These are phyloP conservation scores for Willisornis vidua DNA, from an alignment of 2,113 vertebrate genomes.

Conservation along the genomic window DNA sequence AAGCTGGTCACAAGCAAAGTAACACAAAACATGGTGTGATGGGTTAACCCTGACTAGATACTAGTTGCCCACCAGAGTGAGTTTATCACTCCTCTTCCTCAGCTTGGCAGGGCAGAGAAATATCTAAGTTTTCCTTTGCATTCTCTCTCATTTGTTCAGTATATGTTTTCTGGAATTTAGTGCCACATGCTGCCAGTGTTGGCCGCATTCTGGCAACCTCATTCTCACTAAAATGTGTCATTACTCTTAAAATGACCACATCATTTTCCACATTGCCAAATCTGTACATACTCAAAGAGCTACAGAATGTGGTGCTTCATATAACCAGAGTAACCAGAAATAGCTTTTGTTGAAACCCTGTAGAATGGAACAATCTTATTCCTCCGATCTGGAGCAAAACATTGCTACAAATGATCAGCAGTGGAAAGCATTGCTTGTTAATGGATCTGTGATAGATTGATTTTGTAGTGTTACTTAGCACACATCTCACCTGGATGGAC, in stretches of 20 bases:
- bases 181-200: not conserved
- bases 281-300: not conserved
- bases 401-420: not conserved
- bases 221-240: not conserved
- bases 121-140: not conserved
- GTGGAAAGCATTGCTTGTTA: not conserved
- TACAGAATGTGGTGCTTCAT: not conserved
- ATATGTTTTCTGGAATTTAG: not conserved
- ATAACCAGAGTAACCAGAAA: not conserved
- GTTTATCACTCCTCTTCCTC: not conserved
- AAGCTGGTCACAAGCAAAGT: not conserved
- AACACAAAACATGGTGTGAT: not conserved
- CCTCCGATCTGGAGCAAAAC: not conserved
- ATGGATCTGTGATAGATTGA: not conserved
- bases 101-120: not conserved
- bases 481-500: not conserved
- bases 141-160: not conserved
- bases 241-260: not conserved
- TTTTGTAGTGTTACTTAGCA: not conserved
- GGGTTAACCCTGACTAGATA: not conserved
- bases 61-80: rapidly evolving
- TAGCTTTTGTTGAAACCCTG: not conserved
- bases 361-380: not conserved
- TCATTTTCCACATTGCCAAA: not conserved
- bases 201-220: not conserved